phyloP scores from a whole-genome alignment of 2,888 invertebrate species.

The Bhutanitis thaidina region DNA sequence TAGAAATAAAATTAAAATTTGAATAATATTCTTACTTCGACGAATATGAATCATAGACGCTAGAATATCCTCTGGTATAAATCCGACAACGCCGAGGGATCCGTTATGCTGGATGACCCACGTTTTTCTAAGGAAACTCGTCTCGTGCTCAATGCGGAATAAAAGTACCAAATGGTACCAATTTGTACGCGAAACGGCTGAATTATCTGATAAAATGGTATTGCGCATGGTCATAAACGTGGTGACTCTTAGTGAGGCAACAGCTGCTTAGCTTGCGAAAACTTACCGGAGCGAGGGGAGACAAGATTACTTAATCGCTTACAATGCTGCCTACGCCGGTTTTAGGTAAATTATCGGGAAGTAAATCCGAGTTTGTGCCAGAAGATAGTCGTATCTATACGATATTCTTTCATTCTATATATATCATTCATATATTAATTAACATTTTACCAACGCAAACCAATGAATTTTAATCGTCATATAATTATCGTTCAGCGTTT shows the following conservation, averaged over 20 bases:
- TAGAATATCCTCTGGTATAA: too few relatives aligned
- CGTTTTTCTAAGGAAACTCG: constrained; percentile 20
- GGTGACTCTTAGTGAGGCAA: constrained; percentile 56
- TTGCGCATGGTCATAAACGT: constrained; percentile 45
- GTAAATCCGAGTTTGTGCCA: not conserved
- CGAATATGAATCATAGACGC: too few relatives aligned
- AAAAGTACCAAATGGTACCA: constrained; percentile 33
- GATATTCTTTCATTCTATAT: too few relatives aligned
- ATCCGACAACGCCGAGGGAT: not conserved
- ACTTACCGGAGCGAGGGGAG: constrained; percentile 41
- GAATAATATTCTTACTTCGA: too few relatives aligned
- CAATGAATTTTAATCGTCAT: too few relatives aligned
- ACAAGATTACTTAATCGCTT: constrained; percentile 53
- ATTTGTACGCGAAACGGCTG: constrained; percentile 36
- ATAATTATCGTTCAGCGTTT: too few relatives aligned
- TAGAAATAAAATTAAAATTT: too few relatives aligned
- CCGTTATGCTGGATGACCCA: constrained; percentile 14
- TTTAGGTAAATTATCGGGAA: constrained; percentile 18
- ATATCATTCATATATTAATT: too few relatives aligned
- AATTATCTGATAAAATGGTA: constrained; percentile 39
- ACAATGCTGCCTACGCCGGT: constrained; percentile 47
- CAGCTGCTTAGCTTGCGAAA: constrained; percentile 53
- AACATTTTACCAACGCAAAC: too few relatives aligned
- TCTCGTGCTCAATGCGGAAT: constrained; percentile 26
- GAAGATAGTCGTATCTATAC: too few relatives aligned